Evolutionary conservation across 2,888 invertebrate species (phyloP).

Genomic region (Endotricha flammealis): DNA sequence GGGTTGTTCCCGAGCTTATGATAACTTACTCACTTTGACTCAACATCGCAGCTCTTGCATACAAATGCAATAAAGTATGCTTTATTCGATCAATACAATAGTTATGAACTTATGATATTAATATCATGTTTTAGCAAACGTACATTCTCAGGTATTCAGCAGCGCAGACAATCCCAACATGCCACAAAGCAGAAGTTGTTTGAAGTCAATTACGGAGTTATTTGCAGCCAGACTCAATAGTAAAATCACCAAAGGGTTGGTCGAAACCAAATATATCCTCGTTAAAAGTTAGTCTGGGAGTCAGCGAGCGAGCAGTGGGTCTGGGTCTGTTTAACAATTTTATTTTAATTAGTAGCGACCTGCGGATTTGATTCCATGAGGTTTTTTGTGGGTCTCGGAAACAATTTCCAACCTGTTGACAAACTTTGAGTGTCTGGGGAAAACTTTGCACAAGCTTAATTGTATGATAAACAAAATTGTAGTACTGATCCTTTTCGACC

Average conservation of each 20-base stretch:
- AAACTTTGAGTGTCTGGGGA: background rate
- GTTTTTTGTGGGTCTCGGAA: slow-evolving; percentile 34
- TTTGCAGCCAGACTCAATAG: slow-evolving; percentile 74
- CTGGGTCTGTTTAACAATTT: slow-evolving; percentile 76
- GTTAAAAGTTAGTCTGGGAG: slow-evolving; percentile 73
- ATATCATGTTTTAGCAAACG: too few relatives aligned
- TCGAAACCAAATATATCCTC: slow-evolving; percentile 76
- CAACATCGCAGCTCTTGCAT: too few relatives aligned
- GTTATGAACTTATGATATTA: too few relatives aligned
- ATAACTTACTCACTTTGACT: too few relatives aligned
- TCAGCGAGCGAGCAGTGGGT: slow-evolving; percentile 42
- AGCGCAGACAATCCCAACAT: slow-evolving; percentile 38
- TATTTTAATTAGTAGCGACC: slow-evolving; percentile 74
- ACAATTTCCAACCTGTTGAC: slow-evolving; percentile 11
- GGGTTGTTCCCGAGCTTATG: too few relatives aligned
- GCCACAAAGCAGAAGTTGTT: slow-evolving; percentile 63
- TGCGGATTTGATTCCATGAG: slow-evolving; percentile 55
- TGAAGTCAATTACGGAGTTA: slow-evolving; percentile 75
- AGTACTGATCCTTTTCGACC: too few relatives aligned
- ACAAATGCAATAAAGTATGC: too few relatives aligned
- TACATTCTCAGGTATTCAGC: slow-evolving; percentile 2
- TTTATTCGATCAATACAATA: too few relatives aligned
- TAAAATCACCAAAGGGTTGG: slow-evolving; percentile 76
- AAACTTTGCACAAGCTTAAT: background rate
- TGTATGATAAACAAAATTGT: too few relatives aligned